Evolutionary conservation across 1,140 invertebrate genomes (phyloP).

Genomic region (Drosophila suzukii): DNA sequence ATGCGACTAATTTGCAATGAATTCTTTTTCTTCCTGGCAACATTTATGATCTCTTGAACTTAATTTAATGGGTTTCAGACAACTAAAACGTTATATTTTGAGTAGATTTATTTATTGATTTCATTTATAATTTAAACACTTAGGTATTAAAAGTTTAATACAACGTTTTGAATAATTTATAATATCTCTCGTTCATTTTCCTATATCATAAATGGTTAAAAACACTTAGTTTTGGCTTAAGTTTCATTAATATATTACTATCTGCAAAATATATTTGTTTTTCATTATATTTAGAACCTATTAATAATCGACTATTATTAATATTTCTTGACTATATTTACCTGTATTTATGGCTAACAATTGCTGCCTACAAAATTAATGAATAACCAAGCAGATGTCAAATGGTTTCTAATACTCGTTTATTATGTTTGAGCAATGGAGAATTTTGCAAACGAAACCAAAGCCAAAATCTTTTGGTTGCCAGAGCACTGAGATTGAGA

Average conservation of each 20-base stretch:
- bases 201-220: no score
- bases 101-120: no score
- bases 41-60: no score
- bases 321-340: not conserved
- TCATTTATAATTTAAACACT: no score
- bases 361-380: not conserved
- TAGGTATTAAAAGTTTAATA: no score
- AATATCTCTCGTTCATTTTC: no score
- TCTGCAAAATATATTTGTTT: not conserved
- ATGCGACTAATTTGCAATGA: slow-evolving; percentile 12
- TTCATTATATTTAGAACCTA: not conserved
- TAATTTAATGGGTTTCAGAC: no score
- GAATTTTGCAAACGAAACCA: slow-evolving; percentile 14
- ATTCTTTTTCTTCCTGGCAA: not conserved
- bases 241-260: no score
- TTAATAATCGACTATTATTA: not conserved
- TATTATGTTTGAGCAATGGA: not conserved
- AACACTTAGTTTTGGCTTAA: no score
- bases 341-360: not conserved
- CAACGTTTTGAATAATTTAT: no score
- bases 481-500: slow-evolving; percentile 20
- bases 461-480: slow-evolving; percentile 41
- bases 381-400: not conserved
- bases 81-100: no score
- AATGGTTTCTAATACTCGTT: not conserved